Percentiles rank a stretch among this genome's conserved stretches.
These are phyloP conservation scores for Pammene aurita DNA, from an alignment of 2,888 invertebrate species.

Conservation along the genomic window DNA sequence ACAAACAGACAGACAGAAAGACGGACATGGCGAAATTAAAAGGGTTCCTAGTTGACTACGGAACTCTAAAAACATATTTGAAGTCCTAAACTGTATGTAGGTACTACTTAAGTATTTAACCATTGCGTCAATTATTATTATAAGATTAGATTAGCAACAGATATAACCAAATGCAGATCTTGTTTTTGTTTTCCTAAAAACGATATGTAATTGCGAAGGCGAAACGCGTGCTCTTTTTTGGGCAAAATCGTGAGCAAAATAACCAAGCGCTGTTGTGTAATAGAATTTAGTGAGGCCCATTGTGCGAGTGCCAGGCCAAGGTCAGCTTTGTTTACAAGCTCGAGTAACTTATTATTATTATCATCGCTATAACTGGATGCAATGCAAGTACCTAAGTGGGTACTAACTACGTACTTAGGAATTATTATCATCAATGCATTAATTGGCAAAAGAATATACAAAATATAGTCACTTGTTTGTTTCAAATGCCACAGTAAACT, in stretches of 20 bases:
- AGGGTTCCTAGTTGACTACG: too few species aligned
- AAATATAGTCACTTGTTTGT: slow-evolving; percentile 36
- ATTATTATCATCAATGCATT: slow-evolving; percentile 1
- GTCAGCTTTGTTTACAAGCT: slow-evolving; percentile 75
- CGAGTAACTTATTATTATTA: slow-evolving; percentile 32
- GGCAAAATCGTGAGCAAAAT: slow-evolving; percentile 74
- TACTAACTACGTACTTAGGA: background rate
- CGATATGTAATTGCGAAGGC: slow-evolving; percentile 39
- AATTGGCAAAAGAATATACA: slow-evolving; percentile 3
- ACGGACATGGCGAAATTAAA: too few species aligned
- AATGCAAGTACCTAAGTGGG: background rate
- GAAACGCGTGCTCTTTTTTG: slow-evolving; percentile 50
- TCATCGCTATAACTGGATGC: background rate
- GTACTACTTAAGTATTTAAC: too few species aligned
- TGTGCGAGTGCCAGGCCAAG: slow-evolving; percentile 73
- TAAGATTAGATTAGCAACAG: too few species aligned
- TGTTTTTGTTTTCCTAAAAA: slow-evolving; percentile 29
- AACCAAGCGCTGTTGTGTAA: slow-evolving; percentile 69
- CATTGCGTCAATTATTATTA: too few species aligned
- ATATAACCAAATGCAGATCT: background rate
- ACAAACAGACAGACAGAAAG: too few species aligned
- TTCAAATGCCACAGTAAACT: slow-evolving; percentile 24
- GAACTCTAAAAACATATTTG: too few species aligned
- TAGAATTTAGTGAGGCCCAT: slow-evolving; percentile 78
- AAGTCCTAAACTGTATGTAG: too few species aligned